A percentile compares a stretch with the other conserved stretches of the same genome.
phyloP scores from a whole-genome alignment of 1,140 invertebrate species.

The Delia radicum region DNA sequence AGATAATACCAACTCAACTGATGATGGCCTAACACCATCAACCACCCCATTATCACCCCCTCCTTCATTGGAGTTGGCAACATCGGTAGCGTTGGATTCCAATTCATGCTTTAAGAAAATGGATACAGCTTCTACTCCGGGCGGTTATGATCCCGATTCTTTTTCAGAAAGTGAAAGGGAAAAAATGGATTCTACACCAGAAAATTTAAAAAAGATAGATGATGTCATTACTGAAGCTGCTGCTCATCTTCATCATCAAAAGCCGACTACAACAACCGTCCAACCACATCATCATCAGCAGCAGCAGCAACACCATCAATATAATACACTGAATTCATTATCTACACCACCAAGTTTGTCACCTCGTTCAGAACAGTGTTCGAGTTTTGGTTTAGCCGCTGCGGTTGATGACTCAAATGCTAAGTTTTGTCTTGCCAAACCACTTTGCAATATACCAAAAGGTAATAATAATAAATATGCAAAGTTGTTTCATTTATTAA shows the following conservation, averaged over 20 bases:
- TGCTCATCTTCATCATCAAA: background rate
- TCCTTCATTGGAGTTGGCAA: background rate
- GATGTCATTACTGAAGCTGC: slow-evolving; percentile 45
- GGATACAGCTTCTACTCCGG: background rate
- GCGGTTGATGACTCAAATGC: slow-evolving; percentile 51
- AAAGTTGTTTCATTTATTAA: background rate
- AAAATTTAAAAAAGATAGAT: slow-evolving; percentile 52
- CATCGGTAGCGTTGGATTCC: background rate
- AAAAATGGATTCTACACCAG: slow-evolving; percentile 51
- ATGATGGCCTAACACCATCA: background rate
- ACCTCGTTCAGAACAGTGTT: background rate
- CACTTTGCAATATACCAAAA: slow-evolving; percentile 48
- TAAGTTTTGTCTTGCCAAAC: slow-evolving; percentile 49
- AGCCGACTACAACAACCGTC: background rate
- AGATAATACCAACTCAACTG: slow-evolving; percentile 1
- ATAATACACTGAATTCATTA: slow-evolving; percentile 13
- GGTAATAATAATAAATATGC: slow-evolving; percentile 35
- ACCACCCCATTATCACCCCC: background rate
- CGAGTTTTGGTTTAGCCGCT: slow-evolving; percentile 40
- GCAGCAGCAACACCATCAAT: slow-evolving; percentile 17
- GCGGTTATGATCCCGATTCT: slow-evolving; percentile 24
- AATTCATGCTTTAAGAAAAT: background rate
- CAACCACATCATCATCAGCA: too few relatives aligned
- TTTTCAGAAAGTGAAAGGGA: slow-evolving; percentile 44
- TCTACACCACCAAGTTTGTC: slow-evolving; percentile 9